Conservation (phyloP, 92 coral and sea anemone genomes). For the Phenganax marumi region DNA sequence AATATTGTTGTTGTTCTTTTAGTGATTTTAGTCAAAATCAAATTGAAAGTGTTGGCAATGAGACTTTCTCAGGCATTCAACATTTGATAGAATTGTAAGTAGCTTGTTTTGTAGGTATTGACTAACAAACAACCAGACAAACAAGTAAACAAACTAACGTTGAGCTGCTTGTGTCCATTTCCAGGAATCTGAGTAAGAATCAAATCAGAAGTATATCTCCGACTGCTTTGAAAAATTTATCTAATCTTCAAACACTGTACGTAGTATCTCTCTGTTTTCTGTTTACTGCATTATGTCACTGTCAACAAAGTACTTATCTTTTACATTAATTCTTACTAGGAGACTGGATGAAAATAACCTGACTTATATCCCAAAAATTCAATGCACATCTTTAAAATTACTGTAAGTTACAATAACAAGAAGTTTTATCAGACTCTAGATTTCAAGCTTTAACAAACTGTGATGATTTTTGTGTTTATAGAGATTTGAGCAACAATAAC, state of each 20-base stretch:
- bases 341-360: slow-evolving; percentile 26
- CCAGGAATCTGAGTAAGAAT: slow-evolving; percentile 7
- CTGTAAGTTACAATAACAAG: slow-evolving; percentile 9
- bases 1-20: not conserved
- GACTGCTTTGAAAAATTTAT: not conserved
- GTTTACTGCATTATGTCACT: not conserved
- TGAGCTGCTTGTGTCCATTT: not conserved
- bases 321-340: slow-evolving; percentile 1
- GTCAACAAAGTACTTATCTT: not conserved
- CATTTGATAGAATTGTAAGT: slow-evolving; percentile 36
- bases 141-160: not conserved
- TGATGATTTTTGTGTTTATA: slow-evolving; percentile 11
- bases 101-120: not conserved
- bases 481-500: slow-evolving; percentile 27
- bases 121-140: not conserved
- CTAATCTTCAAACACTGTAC: slow-evolving; percentile 17
- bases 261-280: not conserved
- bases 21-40: slow-evolving; percentile 32
- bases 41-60: slow-evolving; percentile 24
- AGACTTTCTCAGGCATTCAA: not conserved
- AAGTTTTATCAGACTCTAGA: not conserved
- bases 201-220: slow-evolving; percentile 26
- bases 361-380: slow-evolving; percentile 17
- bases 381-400: not conserved
- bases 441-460: not conserved